A percentile compares a stretch with the other conserved stretches of the same genome.
phyloP scores from a whole-genome alignment of 1,140 invertebrate genomes.

The Tetramorium simillimum region DNA sequence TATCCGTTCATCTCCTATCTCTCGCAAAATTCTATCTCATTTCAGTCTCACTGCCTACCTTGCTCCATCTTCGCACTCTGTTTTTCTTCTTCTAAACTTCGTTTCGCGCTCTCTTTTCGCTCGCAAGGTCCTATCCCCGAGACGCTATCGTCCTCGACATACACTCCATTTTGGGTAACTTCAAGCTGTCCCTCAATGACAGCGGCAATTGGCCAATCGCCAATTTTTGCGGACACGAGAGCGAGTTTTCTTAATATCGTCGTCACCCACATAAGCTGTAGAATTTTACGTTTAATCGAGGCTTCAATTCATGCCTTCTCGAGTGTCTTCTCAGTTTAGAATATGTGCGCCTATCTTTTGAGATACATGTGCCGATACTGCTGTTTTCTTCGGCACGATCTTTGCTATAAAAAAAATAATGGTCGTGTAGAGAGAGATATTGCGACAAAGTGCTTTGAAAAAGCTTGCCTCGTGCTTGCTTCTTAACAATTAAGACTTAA shows the following conservation, averaged over 20 bases:
- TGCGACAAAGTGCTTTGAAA: neutral
- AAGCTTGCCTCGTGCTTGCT: neutral
- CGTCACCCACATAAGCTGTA: neutral
- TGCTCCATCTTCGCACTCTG: neutral
- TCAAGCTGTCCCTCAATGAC: slow-evolving; percentile 13
- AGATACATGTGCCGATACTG: neutral
- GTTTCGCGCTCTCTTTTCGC: neutral
- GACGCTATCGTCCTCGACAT: slow-evolving; percentile 4
- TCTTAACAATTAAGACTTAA: neutral
- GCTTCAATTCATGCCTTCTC: neutral
- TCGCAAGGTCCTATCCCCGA: neutral
- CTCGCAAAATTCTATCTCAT: slow-evolving; percentile 7
- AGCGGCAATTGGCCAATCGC: slow-evolving; percentile 4
- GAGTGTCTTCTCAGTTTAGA: neutral
- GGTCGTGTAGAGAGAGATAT: neutral
- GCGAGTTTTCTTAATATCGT: neutral
- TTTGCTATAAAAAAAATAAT: neutral
- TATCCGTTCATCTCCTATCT: neutral
- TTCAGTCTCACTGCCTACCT: neutral
- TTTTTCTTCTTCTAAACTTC: neutral
- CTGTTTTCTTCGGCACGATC: slow-evolving; percentile 10
- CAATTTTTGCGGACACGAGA: slow-evolving; percentile 28
- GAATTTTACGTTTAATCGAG: neutral
- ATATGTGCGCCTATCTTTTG: neutral
- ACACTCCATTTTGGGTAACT: slow-evolving; percentile 31